Evolutionary conservation across 2,797 vertebrate genomes (phyloP).

Genomic region (Pseudochaenichthys georgianus): DNA sequence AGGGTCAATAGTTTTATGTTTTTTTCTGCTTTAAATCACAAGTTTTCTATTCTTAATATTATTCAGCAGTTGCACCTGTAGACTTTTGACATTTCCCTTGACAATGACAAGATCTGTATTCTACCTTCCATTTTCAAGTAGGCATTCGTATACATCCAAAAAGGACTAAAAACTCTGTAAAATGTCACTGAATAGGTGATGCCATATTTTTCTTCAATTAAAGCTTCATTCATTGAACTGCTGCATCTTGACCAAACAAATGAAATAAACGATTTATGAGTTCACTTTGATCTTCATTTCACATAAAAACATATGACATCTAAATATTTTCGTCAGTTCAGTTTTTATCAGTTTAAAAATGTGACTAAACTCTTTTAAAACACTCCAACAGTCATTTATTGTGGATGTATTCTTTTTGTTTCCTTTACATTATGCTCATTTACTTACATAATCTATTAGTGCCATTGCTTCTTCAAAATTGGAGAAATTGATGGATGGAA

Average conservation of each 20-base stretch:
- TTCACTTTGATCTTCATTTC: too few species aligned
- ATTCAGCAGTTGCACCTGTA: neutral
- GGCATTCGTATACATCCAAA: rapidly evolving
- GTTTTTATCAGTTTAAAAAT: neutral
- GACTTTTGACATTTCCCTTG: neutral
- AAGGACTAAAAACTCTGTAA: too few species aligned
- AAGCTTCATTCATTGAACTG: neutral
- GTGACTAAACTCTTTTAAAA: too few species aligned
- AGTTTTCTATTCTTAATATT: neutral
- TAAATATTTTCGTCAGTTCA: too few species aligned
- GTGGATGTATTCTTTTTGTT: neutral
- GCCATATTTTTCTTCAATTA: too few species aligned
- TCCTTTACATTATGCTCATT: too few species aligned
- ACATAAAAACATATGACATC: too few species aligned
- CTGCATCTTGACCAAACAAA: neutral
- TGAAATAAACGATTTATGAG: neutral
- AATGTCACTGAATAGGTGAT: too few species aligned
- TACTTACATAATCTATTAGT: neutral
- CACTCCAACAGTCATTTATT: neutral
- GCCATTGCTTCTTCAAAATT: neutral
- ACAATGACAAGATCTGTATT: neutral
- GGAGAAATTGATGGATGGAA: constrained; percentile 2
- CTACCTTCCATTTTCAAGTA: neutral
- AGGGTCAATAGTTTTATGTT: constrained; percentile 42
- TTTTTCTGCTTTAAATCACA: constrained; percentile 9